Percentiles rank a stretch among this genome's conserved stretches.
These are phyloP conservation scores for Diphyllodes magnificus DNA, from an alignment of 2,113 vertebrate species.

Conservation along the genomic window DNA sequence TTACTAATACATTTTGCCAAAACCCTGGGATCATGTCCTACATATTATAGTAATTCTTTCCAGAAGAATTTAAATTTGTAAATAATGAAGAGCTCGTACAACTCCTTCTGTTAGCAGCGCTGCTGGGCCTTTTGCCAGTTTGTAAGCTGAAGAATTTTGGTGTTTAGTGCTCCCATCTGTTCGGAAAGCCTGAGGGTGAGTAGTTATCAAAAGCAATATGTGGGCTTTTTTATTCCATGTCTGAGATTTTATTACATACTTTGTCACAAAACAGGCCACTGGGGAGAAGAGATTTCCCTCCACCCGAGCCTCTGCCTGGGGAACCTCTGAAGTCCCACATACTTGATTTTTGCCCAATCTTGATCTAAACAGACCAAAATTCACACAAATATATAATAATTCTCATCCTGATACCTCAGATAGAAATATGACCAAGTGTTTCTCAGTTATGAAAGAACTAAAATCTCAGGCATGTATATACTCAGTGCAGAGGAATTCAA, in stretches of 20 bases:
- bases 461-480: constrained; percentile 20
- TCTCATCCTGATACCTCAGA: not conserved
- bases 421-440: not conserved
- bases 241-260: constrained; percentile 56
- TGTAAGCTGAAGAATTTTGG: constrained; percentile 62
- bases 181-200: constrained; percentile 47
- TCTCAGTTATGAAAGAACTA: constrained; percentile 18
- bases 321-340: not conserved
- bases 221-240: constrained; percentile 43
- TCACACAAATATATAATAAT: not conserved
- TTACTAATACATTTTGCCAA: constrained; percentile 56
- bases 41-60: constrained; percentile 63
- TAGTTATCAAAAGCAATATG: constrained; percentile 63
- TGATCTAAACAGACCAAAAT: not conserved
- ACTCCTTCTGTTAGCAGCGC: constrained; percentile 42
- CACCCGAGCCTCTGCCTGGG: not conserved
- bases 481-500: constrained; percentile 24
- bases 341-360: not conserved
- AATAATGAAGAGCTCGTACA: constrained; percentile 59
- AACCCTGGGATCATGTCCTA: constrained; percentile 62
- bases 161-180: constrained; percentile 68
- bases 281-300: constrained; percentile 33
- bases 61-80: constrained; percentile 65
- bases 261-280: constrained; percentile 53
- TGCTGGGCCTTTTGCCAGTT: constrained; percentile 61